These are phyloP conservation scores for Drosophila cardini DNA, from an alignment of 1,140 invertebrate species.

Conservation along the genomic window DNA sequence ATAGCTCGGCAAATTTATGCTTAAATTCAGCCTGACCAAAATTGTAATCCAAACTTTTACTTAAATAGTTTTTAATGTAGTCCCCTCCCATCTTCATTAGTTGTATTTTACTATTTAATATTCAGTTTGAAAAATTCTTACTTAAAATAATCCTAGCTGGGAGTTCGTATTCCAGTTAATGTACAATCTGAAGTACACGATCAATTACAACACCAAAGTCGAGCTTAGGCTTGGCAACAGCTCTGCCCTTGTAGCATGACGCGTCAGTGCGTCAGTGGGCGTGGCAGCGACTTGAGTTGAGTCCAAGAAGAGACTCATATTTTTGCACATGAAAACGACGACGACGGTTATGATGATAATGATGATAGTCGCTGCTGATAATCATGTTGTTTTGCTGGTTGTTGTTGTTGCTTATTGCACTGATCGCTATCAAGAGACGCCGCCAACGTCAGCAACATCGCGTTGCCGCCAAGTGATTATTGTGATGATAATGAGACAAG, in stretches of 20 bases:
- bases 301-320: conserved; percentile 36
- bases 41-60: no score
- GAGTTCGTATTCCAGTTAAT: conserved; percentile 37
- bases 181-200: conserved; percentile 52
- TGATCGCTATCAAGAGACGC: conserved; percentile 71
- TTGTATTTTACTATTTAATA: no score
- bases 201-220: conserved; percentile 40
- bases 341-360: conserved; percentile 33
- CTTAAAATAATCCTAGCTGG: conserved; percentile 37
- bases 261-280: conserved; percentile 61
- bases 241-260: conserved; percentile 40
- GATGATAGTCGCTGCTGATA: conserved; percentile 52
- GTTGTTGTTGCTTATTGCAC: conserved; percentile 35
- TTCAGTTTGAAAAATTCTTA: conserved; percentile 22
- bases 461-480: conserved; percentile 70
- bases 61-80: no score
- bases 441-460: conserved; percentile 43
- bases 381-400: conserved; percentile 31
- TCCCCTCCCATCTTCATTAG: no score
- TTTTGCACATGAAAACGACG: conserved; percentile 33
- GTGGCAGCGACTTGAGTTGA: conserved; percentile 23
- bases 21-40: no score
- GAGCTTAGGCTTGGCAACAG: conserved; percentile 1
- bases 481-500: conserved; percentile 77
- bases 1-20: no score